Evolutionary conservation across 2,888 invertebrate genomes (phyloP), one percentile per base, ranked within the genome.

Genomic region (Cyrtodaria siliqua): DNA sequence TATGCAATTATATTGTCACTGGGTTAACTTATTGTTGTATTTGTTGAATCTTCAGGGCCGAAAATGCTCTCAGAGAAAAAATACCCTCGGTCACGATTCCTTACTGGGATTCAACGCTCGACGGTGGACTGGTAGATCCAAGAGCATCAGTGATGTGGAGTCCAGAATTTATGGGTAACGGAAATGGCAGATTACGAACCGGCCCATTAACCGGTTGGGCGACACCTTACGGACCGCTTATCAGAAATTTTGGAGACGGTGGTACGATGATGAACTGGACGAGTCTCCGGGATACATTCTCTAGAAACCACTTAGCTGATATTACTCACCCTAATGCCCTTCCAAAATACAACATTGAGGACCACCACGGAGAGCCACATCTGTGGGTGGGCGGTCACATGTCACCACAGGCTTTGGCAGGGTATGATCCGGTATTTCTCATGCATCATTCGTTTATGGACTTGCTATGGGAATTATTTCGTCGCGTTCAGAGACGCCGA

Each of bases 371-470:
- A 0, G 84, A 83, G 27, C 83, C 82, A 0, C 87, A 87, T 70
- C 73, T 83, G 0, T 87, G 85, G 85, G 67, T 87, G 0, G 87
- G 90, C 0, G 90, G 90, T 1, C 82, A 87, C 24, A 86, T 90
- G 86, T 82, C 82, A 9, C 85, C 83, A 6, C 78, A 87, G 67
- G 86, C 88, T 33, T 85, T 88, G 0, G 86, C 90, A 0, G 84
- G 86, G 1, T 87, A 79, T 74, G 90, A 90, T 62, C 88, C 89
- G 0, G 56, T 87, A n/a, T 90, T 89, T 72, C 85, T 84, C 55
- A 40, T 89, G 42, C 86, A 87, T 60, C 89, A 89, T 74, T 84
- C 86, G 0, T 89, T 86, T 57, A 84, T 89, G 16, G 90, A 90
- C 61, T 84, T 87, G 57, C 57, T 89, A 2, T 89, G 88, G 88